Percentiles rank a stretch among this genome's conserved stretches.
Conservation (phyloP, 2,888 invertebrate genomes). For the Nysson spinosus region DNA sequence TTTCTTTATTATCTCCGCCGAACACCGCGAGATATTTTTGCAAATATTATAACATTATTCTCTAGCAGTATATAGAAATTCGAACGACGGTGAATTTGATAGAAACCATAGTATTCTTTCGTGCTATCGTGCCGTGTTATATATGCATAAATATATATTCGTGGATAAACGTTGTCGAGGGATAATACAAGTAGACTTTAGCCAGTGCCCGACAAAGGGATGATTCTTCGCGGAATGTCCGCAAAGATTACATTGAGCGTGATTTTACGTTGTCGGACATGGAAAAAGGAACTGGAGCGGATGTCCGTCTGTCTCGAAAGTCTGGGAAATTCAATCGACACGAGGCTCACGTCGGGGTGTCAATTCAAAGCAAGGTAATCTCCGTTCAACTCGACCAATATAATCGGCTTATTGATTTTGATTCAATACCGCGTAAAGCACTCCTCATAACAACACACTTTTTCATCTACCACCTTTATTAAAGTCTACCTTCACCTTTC, state of each 20-base stretch:
- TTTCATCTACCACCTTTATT: too few relatives aligned
- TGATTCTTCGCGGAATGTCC: slow-evolving; percentile 38
- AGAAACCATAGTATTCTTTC: too few relatives aligned
- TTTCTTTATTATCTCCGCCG: too few relatives aligned
- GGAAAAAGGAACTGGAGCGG: slow-evolving; percentile 64
- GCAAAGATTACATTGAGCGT: slow-evolving; percentile 48
- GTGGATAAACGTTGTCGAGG: slow-evolving; percentile 9
- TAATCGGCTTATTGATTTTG: slow-evolving; percentile 74
- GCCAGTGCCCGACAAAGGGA: slow-evolving; percentile 31
- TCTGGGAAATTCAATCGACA: slow-evolving; percentile 60
- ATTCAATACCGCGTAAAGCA: slow-evolving; percentile 49
- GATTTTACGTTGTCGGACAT: slow-evolving; percentile 36
- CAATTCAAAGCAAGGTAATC: slow-evolving; percentile 72
- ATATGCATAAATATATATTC: too few relatives aligned
- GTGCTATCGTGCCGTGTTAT: too few relatives aligned
- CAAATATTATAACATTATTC: too few relatives aligned
- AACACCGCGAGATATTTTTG: too few relatives aligned
- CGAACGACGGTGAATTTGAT: too few relatives aligned
- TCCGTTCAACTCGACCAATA: slow-evolving; percentile 69
- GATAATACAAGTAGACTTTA: slow-evolving; percentile 25
- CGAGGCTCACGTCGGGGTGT: slow-evolving; percentile 60
- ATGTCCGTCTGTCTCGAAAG: slow-evolving; percentile 62
- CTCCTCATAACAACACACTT: slow-evolving; percentile 22
- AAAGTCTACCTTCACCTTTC: neutral
- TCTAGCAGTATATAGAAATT: too few relatives aligned